Base-by-base conservation (phyloP, 2,888 invertebrate genomes). In the Caenorhabditis sp. region DNA sequence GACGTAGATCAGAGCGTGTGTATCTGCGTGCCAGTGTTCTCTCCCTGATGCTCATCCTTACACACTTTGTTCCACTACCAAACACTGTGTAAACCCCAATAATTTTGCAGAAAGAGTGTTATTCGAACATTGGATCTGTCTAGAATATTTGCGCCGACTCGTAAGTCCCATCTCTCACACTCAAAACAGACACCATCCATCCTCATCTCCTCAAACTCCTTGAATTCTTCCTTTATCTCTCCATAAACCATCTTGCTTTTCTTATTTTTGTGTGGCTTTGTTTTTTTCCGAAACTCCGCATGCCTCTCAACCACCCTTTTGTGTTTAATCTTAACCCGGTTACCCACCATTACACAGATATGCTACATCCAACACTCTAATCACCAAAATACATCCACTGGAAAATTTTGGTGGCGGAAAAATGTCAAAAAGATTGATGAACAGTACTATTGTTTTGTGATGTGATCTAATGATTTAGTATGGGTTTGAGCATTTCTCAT, bases 31-130 rank as follows among this genome's bases (percentile, higher is more conserved):
- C 40, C 11, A 40, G 40, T 40, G 47, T 47, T 47, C 47, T 47
- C 47, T 47, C 47, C 47, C 47, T 18, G 47, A 47, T 18, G 3
- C 47, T 4, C 47, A 47, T 18, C 18, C 47, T 20, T 47, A 40
- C 20, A 47, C 47, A 47, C 47, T 47, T 20, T 47, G 47, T 47
- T 47, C 18, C 47, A 47, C 20, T 18, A 47, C 20, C 47, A 47
- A 47, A 47, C 47, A 47, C 51, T 70, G 70, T 61, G 70, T 61
- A 51, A 60, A 60, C 51, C 70, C 60, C 60, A 70, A 58, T 51
- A 60, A 70, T 61, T 70, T 70, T 70, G 60, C 70, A 70, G 70
- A 70, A 61, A 70, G 51, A 58, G n/a, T 70, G 60, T 47, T 47
- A 47, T 47, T 47, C 47, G 47, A 47, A 47, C 47, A 18, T 40